Evolutionary conservation across 2,888 invertebrate genomes (phyloP), one percentile per base, ranked within the genome.

Genomic region (Phortica magna): DNA sequence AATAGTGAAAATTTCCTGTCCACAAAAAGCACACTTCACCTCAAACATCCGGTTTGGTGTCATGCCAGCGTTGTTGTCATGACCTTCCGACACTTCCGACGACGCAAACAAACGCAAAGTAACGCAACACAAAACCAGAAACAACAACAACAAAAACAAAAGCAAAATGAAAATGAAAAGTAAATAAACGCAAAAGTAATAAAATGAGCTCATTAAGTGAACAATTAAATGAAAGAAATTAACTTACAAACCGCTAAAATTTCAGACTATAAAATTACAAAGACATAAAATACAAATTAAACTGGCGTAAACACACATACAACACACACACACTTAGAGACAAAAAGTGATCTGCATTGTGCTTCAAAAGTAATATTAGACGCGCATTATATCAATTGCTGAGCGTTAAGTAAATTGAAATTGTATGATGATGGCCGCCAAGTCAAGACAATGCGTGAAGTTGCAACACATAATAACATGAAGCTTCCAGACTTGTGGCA

Each of bases 201-300:
- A 87, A 80, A 82, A 57, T 22, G 53, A 82, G 79, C 78, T 83
- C 87, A 87, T 85, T 87, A 84, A 83, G 76, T 74, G 57, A 76
- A 61, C 76, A 41, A 64, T 64, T 64, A 48, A 68, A 68, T 43
- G 43, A 48, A 22, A n/a, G 43, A 68, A 68, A 43, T 48, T 68
- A 17, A 43, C 41, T 17, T 68, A 10, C 17, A 43, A 68, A 31
- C 19, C 61, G 10, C 17, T 43, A 43, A 43, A 7, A 68, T 68
- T 68, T 61, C 10, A 61, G 22, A 61, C 61, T 61, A 22, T 12
- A 22, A 22, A 61, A 61, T 61, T 17, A 22, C 17, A 59, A 59
- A 59, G 22, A 4, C 17, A 17, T 1, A 14, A 59, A 19, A 17
- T 19, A 59, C 22, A 59, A 59, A n/a, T 17, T 17, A 48, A 48